Evolutionary conservation across 2,113 vertebrate species (phyloP), one percentile per base, ranked within the genome.

Genomic region (Lathamus discolor): DNA sequence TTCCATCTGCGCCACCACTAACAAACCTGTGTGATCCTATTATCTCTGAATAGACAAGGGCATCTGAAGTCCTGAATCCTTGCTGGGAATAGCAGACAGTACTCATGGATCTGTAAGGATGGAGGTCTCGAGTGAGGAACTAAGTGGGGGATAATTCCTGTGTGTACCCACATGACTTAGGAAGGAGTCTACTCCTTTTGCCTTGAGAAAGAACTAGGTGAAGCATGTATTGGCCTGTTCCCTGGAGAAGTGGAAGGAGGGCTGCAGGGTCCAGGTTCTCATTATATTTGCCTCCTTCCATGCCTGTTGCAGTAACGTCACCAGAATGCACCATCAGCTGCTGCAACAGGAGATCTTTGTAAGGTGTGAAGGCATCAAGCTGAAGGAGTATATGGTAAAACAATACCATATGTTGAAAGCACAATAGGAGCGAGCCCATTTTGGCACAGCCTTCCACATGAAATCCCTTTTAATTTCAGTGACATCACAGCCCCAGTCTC

Each of bases 401-500:
- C 74, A 92, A 96, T 94, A 91, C 92, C 90, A 84, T 69, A 85
- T 94, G 92, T 93, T 94, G 77, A 87, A 97, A 96, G 91, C 91
- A 97, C 91, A 97, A 92, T 95, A 95, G 85, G 51, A 95, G 52
- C 63, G 91, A 96, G 82, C 64, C 81, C 25, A 4, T 90, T 97
- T 91, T 97, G 95, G 92, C 96, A 96, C 55, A 64, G 62, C n/a
- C 33, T 90, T 72, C 70, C 72, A 16, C 54, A 70, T 93, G 96
- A 95, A 96, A 96, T 92, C 93, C 84, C 75, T 92, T 95, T 95
- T 96, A 95, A 96, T 96, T 97, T 92, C 83, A 25, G 93, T 96
- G 96, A 97, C 68, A 22, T 98, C 95, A 97, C 93, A 67, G 46
- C 84, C 93, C 83, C 1, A 0, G 90, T 93, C 94, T 95, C 93